These are phyloP conservation scores for Agrenia bidenticulata DNA, from an alignment of 2,888 invertebrate species.

Conservation along the genomic window DNA sequence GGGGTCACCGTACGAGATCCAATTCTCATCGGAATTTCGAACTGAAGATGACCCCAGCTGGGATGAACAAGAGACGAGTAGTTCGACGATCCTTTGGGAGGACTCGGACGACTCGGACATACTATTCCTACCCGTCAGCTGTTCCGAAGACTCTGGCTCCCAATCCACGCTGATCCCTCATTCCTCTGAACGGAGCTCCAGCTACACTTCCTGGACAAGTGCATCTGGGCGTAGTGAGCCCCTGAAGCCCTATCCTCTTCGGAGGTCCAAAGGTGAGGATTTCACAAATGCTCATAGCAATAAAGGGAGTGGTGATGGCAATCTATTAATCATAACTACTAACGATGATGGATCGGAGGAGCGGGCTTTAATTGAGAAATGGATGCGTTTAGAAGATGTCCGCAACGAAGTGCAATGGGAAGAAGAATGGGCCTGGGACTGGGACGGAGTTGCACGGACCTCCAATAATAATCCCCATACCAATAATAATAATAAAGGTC, in stretches of 20 bases:
- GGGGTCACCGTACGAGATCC: slow-evolving; percentile 42
- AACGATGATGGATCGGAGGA: slow-evolving; percentile 35
- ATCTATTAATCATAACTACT: slow-evolving; percentile 2
- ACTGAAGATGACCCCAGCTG: slow-evolving; percentile 29
- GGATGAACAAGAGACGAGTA: slow-evolving; percentile 34
- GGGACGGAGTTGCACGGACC: slow-evolving; percentile 47
- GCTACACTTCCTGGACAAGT: slow-evolving; percentile 28
- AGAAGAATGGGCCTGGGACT: slow-evolving; percentile 51
- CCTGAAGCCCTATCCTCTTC: background rate
- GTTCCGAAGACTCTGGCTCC: slow-evolving; percentile 35
- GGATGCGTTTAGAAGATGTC: slow-evolving; percentile 51
- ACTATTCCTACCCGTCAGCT: slow-evolving; percentile 50
- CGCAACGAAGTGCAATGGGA: slow-evolving; percentile 47
- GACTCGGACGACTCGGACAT: slow-evolving; percentile 52
- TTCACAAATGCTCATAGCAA: background rate
- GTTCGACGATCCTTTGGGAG: slow-evolving; percentile 50
- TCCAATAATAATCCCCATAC: slow-evolving; percentile 24
- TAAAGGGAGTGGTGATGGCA: too few species aligned
- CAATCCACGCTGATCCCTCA: slow-evolving; percentile 44
- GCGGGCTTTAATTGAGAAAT: slow-evolving; percentile 48
- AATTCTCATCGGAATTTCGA: slow-evolving; percentile 20
- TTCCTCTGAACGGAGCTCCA: slow-evolving; percentile 27
- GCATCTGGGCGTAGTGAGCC: slow-evolving; percentile 2
- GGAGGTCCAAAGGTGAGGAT: slow-evolving; percentile 1
- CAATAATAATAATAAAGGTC: slow-evolving; percentile 26